Base-by-base conservation (phyloP, 2,888 invertebrate genomes). In the Drosophila prolongata region DNA sequence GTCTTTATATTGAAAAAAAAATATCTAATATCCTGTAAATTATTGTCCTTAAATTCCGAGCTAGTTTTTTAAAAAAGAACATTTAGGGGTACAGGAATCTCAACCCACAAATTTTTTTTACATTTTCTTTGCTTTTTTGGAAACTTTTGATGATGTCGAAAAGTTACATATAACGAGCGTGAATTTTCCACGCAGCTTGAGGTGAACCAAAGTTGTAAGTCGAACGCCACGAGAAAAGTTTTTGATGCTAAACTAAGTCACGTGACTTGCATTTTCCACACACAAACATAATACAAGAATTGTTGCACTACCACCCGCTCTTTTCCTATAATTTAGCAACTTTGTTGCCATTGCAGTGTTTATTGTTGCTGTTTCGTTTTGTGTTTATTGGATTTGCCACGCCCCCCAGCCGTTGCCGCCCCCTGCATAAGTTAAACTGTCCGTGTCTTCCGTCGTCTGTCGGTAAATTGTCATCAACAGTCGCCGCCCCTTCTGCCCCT, bases 301-400 rank as follows among this genome's bases (percentile, higher is more conserved):
- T 52, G 60, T 60, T 60, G 62, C 16, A 14, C 24, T 66, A 5
- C 37, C 40, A 2, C 24, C 27, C 8, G 27, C n/a, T 35, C n/a
- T 35, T 52, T 40, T 37, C 55, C 42, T 24, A 38, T 42, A 59
- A 30, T 54, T 59, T 43, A 64, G 64, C 55, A 74, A 60, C 74
- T 76, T 68, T 72, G 60, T 61, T 75, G 77, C 59, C 56, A 53
- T 62, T 43, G 59, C 35, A 35, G 16, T 49, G 14, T n/a, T 19
- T 34, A 34, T 58, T 53, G 65, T 58, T 52, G 52, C 34, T 80
- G 44, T 46, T 27, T 27, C 30, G 46, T 46, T 30, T 46, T 47
- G 47, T 47, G 47, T 47, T 47, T 80, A 80, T 80, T 74, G 78
- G 67, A 78, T 74, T 74, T 66, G 53, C 40, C 27, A 68, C 59